phyloP scores from a whole-genome alignment of 1,140 invertebrate genomes.

The Aphaenogaster rudis region DNA sequence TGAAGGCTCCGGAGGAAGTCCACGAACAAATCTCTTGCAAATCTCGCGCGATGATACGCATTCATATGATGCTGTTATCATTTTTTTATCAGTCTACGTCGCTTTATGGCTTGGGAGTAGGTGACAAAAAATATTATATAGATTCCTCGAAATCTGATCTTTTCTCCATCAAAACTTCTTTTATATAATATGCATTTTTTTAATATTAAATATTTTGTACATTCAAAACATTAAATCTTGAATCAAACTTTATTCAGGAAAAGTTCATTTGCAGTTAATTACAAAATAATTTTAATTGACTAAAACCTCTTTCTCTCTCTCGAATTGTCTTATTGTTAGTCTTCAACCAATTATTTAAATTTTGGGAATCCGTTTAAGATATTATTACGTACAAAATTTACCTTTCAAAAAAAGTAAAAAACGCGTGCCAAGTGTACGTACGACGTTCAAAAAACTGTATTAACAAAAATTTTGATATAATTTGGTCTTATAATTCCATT shows the following conservation, averaged over 20 bases:
- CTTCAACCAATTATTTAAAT: not conserved
- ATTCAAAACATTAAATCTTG: not conserved
- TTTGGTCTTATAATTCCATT: no score
- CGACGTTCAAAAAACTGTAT: no score
- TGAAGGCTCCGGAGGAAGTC: not conserved
- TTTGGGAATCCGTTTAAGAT: not conserved
- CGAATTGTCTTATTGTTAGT: not conserved
- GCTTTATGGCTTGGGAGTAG: not conserved
- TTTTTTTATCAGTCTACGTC: not conserved
- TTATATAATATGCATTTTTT: not conserved
- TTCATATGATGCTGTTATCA: conserved; percentile 21
- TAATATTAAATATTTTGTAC: not conserved
- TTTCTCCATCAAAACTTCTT: not conserved
- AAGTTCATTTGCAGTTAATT: not conserved
- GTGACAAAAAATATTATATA: not conserved
- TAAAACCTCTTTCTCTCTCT: not conserved
- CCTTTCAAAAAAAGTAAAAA: no score
- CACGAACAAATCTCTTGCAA: conserved; percentile 21
- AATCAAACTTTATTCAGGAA: not conserved
- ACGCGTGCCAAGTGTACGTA: no score
- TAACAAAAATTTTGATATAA: no score
- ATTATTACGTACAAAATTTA: not conserved
- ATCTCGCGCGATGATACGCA: conserved; percentile 4
- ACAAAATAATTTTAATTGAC: not conserved
- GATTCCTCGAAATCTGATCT: not conserved